A percentile compares a stretch with the other conserved stretches of the same genome.
Evolutionary conservation across 2,888 invertebrate species (phyloP).

Genomic region (Sarcophaga variegata): DNA sequence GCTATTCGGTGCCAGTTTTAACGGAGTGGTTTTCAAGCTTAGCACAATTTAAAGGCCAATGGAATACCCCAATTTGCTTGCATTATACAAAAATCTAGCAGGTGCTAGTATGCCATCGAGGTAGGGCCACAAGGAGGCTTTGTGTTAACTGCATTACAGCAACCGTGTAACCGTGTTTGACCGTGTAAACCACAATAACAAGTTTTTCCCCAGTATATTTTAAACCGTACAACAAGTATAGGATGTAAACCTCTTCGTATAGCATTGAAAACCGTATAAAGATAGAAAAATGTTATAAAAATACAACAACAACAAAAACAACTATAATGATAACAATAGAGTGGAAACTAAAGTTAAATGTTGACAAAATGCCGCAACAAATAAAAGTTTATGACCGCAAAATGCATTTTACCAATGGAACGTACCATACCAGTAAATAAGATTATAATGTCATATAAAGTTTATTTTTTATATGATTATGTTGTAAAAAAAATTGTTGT

Average conservation of each 20-base stretch:
- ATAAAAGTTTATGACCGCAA: conserved; percentile 70
- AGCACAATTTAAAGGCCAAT: no score
- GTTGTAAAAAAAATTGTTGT: conserved; percentile 11
- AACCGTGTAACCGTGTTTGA: no score
- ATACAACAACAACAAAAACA: conserved; percentile 2
- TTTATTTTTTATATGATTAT: conserved; percentile 31
- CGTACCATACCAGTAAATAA: conserved; percentile 44
- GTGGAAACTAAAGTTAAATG: conserved; percentile 61
- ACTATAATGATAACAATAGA: conserved; percentile 13
- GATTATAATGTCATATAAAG: conserved; percentile 60
- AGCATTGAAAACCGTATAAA: conserved; percentile 43
- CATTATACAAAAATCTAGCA: no score
- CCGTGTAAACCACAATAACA: background rate
- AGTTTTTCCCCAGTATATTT: background rate
- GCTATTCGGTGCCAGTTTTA: no score
- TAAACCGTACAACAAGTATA: conserved; percentile 12
- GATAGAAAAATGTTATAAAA: conserved; percentile 15
- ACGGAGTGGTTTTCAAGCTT: no score
- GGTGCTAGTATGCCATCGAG: no score
- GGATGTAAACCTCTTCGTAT: conserved; percentile 19
- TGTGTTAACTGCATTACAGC: no score
- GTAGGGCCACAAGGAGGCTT: no score
- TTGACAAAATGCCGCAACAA: conserved; percentile 70
- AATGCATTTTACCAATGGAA: conserved; percentile 51
- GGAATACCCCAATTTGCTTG: no score